These are phyloP conservation scores for Casuarius casuarius DNA, from an alignment of 2,113 vertebrate species.

Conservation along the genomic window DNA sequence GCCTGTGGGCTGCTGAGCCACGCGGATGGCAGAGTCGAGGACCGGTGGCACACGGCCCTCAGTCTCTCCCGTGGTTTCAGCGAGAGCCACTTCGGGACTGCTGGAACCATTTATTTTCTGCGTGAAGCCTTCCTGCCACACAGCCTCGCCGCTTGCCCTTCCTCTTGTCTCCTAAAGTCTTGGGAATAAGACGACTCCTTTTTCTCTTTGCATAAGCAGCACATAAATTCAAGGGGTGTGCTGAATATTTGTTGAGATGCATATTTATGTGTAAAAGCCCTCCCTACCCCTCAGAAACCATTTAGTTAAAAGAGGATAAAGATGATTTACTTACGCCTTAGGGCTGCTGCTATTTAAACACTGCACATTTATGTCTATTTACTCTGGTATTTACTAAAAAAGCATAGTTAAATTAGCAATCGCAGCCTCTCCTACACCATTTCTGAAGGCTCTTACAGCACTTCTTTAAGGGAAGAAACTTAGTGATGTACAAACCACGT, in stretches of 20 bases:
- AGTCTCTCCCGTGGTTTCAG: not conserved
- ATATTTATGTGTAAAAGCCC: constrained; percentile 50
- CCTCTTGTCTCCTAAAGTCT: not conserved
- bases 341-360: constrained; percentile 69
- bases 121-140: not conserved
- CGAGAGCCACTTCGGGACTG: not conserved
- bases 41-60: not conserved
- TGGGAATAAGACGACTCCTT: constrained; percentile 32
- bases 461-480: not conserved
- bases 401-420: constrained; percentile 38
- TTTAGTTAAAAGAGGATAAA: constrained; percentile 71
- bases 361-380: constrained; percentile 58
- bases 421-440: not conserved
- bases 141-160: rapidly evolving
- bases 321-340: constrained; percentile 66
- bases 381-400: constrained; percentile 71
- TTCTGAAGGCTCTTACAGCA: not conserved
- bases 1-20: not conserved
- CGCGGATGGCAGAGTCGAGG: not conserved
- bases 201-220: constrained; percentile 47
- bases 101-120: not conserved
- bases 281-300: constrained; percentile 39
- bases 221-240: constrained; percentile 40
- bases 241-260: constrained; percentile 52
- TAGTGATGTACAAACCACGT: not conserved